Conservation (phyloP, 2,113 vertebrate species). For the Oryzias javanicus region DNA sequence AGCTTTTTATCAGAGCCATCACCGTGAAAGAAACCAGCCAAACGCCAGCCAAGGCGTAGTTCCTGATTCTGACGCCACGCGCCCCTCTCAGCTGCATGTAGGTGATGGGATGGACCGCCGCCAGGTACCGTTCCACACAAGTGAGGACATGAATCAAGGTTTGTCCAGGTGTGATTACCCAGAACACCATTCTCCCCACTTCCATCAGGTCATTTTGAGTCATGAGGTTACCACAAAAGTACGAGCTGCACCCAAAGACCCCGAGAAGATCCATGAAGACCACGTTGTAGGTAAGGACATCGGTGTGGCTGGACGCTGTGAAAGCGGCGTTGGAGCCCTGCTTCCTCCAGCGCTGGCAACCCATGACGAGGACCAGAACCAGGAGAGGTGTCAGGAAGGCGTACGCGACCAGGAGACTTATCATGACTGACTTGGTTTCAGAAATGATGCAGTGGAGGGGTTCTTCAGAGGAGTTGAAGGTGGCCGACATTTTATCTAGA, state of each 20-base stretch:
- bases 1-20: no score
- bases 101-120: not conserved
- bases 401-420: no score
- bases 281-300: conserved; percentile 30
- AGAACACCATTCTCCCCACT: no score
- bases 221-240: not conserved
- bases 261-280: not conserved
- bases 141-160: conserved; percentile 12
- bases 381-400: not conserved
- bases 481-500: no score
- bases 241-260: not conserved
- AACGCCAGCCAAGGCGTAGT: not conserved
- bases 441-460: no score
- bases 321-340: no score
- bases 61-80: conserved; percentile 10
- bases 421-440: no score
- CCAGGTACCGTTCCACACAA: not conserved
- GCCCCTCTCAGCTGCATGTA: conserved; percentile 17
- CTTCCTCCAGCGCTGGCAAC: conserved; percentile 1
- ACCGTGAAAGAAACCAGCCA: conserved; percentile 17
- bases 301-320: not conserved
- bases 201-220: no score
- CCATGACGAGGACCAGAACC: not conserved
- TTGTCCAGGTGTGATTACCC: not conserved
- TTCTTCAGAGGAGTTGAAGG: no score